Base-by-base conservation (phyloP, 1,140 invertebrate species). In the Ceratina japonica region DNA sequence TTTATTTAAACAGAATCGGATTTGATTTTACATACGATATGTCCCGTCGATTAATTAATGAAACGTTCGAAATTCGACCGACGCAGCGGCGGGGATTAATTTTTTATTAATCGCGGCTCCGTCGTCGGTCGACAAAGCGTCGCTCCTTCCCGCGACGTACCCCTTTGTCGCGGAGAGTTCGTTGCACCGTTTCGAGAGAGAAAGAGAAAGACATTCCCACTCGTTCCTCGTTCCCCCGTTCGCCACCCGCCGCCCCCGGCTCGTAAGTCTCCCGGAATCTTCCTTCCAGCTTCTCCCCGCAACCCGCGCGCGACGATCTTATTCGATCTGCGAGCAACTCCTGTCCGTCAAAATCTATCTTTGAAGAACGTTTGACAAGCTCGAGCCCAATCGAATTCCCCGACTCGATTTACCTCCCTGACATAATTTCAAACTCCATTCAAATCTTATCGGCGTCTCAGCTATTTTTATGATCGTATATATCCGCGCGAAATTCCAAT, bases 121-220 rank as follows among this genome's bases (percentile, higher is more conserved):
- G n/a, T n/a, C n/a, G n/a, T n/a, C n/a, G n/a, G 22, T 44, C 56
- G 56, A 44, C 37, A 13, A 58, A 44, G 64, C 65, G 61, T 81
- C 59, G 70, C 31, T 18, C 59, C 27, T 81, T 76, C 76, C 71
- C 54, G 37, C 22, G 20, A n/a, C 13, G 5, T 20, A 22, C 3
- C 18, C 24, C 22, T 54, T 56, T 56, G 16, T 69, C 51, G 24
- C 59, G 68, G 61, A 70, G 68, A 80, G 77, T 83, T 84, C 71
- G 66, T 80, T 84, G 81, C 76, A 83, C 81, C 63, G 66, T 72
- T 74, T 58, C 68, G 56, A 82, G 82, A 81, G 52, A 56, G 71
- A 66, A 72, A 61, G 75, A 82, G 66, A 61, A 63, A 82, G 27
- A 44, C 37, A 44, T 8, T 0, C 37, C 37, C 37, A 7, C 22